Base-by-base conservation (phyloP, 2,797 vertebrate genomes). In the Microctenopoma stevenorrisi region DNA sequence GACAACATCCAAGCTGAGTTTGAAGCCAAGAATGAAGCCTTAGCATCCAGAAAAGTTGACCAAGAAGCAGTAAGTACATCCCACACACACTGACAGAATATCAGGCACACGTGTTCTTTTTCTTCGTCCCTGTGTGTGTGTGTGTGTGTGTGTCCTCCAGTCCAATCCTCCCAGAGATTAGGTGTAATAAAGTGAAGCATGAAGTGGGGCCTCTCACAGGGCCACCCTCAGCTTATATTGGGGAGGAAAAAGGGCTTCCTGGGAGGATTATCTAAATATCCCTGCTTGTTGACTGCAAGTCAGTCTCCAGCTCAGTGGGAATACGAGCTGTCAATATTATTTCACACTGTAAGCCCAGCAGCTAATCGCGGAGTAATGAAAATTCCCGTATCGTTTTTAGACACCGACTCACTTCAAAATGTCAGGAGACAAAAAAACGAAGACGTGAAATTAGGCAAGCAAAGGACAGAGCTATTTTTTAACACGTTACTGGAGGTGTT, bases 1-100 rank as follows among this genome's bases (percentile, higher is more conserved):
- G 98, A 99, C 93, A 95, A 95, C 91, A 96, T 98, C 78, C 98
- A 99, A 90, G 92, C 94, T 0, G 96, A 98, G 74, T 93, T 95
- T 0, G 96, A 99, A 78, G 92, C 93, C 77, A 98, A 92, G 93
- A 92, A 91, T 3, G 96, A 98, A 63, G 89, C 94, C 51, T 82
- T 97, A 80, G 85, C 85, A 28, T 88, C 74, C 72, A 96, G 90
- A 89, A 97, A 94, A 79, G 64, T 76, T 5, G 96, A 98, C 69
- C 88, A 82, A 46, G 95, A 96, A 68, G 59, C 84, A 84, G 98
- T 99, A 89, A 94, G 96, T 8, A 13, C 55, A 74, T 56, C 75
- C 7, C 43, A 22, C 30, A 52, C 57, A 64, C 63, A 63, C 51
- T 33, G 14, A 61, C 64, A 78, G 50, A 71, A 28, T 56, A n/a